Evolutionary conservation across 2,888 invertebrate genomes (phyloP).

Genomic region (Tanaodytes sp.): DNA sequence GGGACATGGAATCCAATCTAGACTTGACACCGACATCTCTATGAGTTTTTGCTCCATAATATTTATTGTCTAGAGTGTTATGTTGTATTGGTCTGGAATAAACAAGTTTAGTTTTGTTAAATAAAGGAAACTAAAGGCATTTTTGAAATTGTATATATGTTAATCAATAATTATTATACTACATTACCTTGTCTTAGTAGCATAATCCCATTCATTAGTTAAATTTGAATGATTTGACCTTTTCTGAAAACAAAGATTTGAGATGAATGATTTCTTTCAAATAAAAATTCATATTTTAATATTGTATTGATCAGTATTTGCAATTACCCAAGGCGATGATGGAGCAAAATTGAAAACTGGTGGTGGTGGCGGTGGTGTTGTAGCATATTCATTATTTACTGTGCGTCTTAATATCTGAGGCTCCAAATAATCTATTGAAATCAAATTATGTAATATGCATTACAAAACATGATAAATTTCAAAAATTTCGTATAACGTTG

Average conservation of each 20-base stretch:
- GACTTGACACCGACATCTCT: constrained; percentile 70
- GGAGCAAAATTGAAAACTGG: constrained; percentile 69
- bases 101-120: too few relatives aligned
- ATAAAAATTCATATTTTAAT: too few relatives aligned
- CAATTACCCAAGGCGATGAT: constrained; percentile 69
- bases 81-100: constrained; percentile 11
- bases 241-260: constrained; percentile 10
- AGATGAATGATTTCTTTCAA: neutral
- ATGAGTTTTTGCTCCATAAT: constrained; percentile 60
- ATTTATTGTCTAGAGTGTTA: constrained; percentile 18
- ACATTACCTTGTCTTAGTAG: constrained; percentile 66
- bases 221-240: constrained; percentile 39
- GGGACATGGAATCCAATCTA: constrained; percentile 73
- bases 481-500: constrained; percentile 28
- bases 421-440: constrained; percentile 65
- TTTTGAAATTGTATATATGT: too few relatives aligned
- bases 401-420: constrained; percentile 66
- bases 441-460: constrained; percentile 4
- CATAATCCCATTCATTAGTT: constrained; percentile 66
- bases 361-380: constrained; percentile 68
- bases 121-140: too few relatives aligned
- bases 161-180: too few relatives aligned
- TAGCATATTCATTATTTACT: constrained; percentile 70
- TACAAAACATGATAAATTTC: neutral
- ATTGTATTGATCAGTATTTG: too few relatives aligned